Base-by-base conservation (phyloP, 2,113 vertebrate genomes). In the Saguinus midas region DNA sequence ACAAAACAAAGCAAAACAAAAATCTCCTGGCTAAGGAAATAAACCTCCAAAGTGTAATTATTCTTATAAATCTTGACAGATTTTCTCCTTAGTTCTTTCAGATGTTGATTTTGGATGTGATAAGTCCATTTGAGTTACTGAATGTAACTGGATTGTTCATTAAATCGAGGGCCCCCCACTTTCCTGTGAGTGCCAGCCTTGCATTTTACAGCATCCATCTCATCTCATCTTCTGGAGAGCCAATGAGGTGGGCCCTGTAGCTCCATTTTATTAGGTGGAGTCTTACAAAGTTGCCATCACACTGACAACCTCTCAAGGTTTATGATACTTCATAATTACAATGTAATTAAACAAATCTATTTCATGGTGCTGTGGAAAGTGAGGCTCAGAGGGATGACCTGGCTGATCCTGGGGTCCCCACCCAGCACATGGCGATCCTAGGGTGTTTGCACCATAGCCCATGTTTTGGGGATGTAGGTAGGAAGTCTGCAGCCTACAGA, bases 341-440 rank as follows among this genome's bases (percentile, higher is more conserved):
- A 43, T 61, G 12, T 32, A 84, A 45, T 20, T 45, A n/a, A 0
- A 17, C 18, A 76, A 79, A 35, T 52, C 18, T 52, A 14, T 9
- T 40, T 43, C 32, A 1, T 10, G 20, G 8, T 4, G 57, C 20
- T 3, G 8, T 73, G 87, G 9, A 78, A 16, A 50, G 43, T 6
- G 14, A 72, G 76, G 35, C 27, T 3, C 25, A 27, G 57, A 78
- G 66, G 25, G 70, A 83, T 29, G 5, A 0, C 18, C 81, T 68
- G 50, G 6, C 45, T 29, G 35, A 27, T 20, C 72, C 43, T 37
- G 4, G 43, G 16, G 32, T 57, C 3, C 40, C 48, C 43, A 29
- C 61, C 57, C 29, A 37, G 21, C 20, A 12, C 14, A 0, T 0
- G 18, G 66, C 14, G 18, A 68, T 1, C 35, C 72, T 13, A 0